These are phyloP conservation scores for Campopleginae sp. DNA, from an alignment of 2,888 invertebrate species.

Conservation along the genomic window DNA sequence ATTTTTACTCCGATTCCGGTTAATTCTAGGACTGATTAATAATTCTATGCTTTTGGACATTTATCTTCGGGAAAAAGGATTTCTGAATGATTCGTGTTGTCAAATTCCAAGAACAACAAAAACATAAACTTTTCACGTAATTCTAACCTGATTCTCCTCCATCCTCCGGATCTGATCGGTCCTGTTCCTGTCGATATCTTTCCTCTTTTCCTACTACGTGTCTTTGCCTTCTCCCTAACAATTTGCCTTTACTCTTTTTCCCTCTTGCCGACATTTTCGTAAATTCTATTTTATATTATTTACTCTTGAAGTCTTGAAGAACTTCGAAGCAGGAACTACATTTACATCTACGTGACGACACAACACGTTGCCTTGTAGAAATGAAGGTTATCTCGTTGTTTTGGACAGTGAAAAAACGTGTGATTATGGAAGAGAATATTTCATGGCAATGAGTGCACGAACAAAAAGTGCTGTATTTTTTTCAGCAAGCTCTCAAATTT, in stretches of 20 bases:
- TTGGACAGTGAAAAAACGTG: background rate
- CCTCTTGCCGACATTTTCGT: slow-evolving; percentile 75
- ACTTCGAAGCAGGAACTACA: background rate
- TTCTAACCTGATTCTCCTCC: slow-evolving; percentile 74
- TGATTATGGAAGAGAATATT: background rate
- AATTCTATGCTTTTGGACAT: background rate
- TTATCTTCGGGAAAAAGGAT: background rate
- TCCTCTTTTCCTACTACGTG: slow-evolving; percentile 81
- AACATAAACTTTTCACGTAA: background rate
- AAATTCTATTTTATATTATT: background rate
- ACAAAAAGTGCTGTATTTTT: background rate
- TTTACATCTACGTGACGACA: slow-evolving; percentile 9
- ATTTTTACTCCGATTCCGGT: background rate
- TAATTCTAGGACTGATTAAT: background rate
- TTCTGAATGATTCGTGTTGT: background rate
- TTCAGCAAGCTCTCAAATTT: background rate
- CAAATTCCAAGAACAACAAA: background rate
- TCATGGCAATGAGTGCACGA: background rate
- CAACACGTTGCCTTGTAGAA: slow-evolving; percentile 10
- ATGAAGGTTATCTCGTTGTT: slow-evolving; percentile 6
- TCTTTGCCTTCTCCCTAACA: slow-evolving; percentile 74
- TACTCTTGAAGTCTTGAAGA: background rate
- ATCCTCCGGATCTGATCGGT: slow-evolving; percentile 79
- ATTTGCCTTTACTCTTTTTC: slow-evolving; percentile 74
- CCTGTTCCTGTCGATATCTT: slow-evolving; percentile 79